phyloP scores from a whole-genome alignment of 1,140 invertebrate genomes.

The Arctopsyche grandis region DNA sequence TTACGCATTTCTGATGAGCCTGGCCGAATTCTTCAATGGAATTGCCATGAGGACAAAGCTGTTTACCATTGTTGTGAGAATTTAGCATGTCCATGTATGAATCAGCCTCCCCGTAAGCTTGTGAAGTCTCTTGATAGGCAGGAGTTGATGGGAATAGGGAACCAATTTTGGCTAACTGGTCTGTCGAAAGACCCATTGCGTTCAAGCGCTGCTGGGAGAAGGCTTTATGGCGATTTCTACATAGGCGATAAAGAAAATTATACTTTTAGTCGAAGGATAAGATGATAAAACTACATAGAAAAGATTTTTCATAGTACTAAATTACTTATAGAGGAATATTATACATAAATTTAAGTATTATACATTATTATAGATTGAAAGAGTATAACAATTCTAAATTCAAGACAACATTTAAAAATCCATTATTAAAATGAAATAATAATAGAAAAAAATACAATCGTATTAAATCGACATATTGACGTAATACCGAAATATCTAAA shows the following conservation, averaged over 20 bases:
- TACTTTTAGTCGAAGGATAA: background rate
- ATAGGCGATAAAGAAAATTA: conserved; percentile 11
- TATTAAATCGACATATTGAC: too few relatives aligned
- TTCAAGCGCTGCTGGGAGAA: conserved; percentile 65
- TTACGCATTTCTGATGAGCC: conserved; percentile 65
- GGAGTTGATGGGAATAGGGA: conserved; percentile 64
- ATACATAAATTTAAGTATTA: background rate
- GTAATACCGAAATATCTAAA: too few relatives aligned
- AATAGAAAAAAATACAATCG: too few relatives aligned
- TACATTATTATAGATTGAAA: background rate
- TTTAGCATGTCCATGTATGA: conserved; percentile 64
- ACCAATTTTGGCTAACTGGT: conserved; percentile 65
- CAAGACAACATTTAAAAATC: too few relatives aligned
- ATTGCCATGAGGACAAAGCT: conserved; percentile 63
- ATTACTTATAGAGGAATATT: background rate
- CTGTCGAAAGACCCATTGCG: conserved; percentile 63
- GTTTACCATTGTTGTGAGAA: conserved; percentile 59
- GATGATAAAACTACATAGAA: background rate
- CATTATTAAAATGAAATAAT: too few relatives aligned
- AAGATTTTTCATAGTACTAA: background rate
- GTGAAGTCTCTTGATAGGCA: conserved; percentile 64
- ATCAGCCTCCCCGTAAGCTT: conserved; percentile 64
- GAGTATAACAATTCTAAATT: too few relatives aligned
- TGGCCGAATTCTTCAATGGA: conserved; percentile 65
- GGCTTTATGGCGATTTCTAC: conserved; percentile 66